A percentile compares a stretch with the other conserved stretches of the same genome.
Evolutionary conservation across 2,113 vertebrate species (phyloP).

Genomic region (Pteronura brasiliensis): DNA sequence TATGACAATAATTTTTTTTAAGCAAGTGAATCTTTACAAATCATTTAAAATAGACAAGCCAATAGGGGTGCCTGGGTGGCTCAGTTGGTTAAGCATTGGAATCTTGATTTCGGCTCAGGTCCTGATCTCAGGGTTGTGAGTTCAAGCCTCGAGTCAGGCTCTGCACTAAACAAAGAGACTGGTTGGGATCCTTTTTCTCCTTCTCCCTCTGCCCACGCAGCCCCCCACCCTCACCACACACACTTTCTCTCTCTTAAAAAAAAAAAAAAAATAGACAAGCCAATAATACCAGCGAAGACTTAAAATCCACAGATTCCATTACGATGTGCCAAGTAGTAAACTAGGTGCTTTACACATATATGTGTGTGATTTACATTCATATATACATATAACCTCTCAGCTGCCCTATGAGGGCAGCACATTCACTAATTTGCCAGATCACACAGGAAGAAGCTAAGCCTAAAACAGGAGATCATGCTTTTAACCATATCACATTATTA

Average conservation of each 20-base stretch:
- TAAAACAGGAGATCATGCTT: neutral
- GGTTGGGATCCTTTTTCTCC: neutral
- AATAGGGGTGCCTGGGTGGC: neutral
- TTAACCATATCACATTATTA: neutral
- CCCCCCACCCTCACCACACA: too few species aligned
- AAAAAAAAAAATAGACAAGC: neutral
- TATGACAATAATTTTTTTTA: neutral
- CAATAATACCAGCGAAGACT: neutral
- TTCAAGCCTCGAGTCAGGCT: neutral
- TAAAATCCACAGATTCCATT: neutral
- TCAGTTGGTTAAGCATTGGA: too few species aligned
- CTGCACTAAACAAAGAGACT: neutral
- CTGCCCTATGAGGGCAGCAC: neutral
- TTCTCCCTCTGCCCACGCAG: neutral
- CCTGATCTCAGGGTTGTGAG: too few species aligned
- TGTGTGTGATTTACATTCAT: neutral
- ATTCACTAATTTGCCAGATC: neutral
- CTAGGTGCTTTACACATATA: neutral
- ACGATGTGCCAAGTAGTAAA: neutral
- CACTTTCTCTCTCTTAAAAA: neutral
- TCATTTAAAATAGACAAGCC: slow-evolving; percentile 11
- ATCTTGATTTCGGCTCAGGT: too few species aligned
- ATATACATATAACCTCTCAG: neutral
- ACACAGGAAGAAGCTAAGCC: neutral
- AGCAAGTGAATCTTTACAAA: slow-evolving; percentile 19